These are phyloP conservation scores for Heptranchias perlo DNA, from an alignment of 2,113 vertebrate genomes.

Conservation along the genomic window DNA sequence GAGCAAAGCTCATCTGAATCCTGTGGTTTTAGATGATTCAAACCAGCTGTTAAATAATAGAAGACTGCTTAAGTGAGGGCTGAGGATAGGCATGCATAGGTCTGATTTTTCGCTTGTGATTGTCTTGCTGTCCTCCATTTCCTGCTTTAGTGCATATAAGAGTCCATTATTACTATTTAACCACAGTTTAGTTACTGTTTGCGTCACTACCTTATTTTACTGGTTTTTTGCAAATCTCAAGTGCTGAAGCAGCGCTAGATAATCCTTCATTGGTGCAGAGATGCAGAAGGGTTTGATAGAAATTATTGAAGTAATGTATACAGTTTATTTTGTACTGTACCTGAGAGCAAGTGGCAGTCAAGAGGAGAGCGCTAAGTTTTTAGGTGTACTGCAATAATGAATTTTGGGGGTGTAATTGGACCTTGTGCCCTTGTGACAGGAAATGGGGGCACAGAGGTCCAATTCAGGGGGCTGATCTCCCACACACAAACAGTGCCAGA, in stretches of 20 bases:
- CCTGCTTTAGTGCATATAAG: neutral
- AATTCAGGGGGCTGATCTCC: neutral
- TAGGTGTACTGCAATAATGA: neutral
- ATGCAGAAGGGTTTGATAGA: neutral
- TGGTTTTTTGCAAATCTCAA: neutral
- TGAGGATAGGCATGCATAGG: neutral
- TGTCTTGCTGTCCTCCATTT: neutral
- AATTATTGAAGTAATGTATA: no score
- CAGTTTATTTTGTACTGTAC: no score
- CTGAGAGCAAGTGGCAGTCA: no score
- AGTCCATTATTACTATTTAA: neutral
- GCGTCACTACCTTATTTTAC: neutral
- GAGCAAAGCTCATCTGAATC: neutral
- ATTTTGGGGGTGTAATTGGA: neutral
- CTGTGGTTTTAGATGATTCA: slow-evolving; percentile 17
- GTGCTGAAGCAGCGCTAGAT: neutral
- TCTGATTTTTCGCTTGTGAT: neutral
- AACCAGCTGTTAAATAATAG: slow-evolving; percentile 20
- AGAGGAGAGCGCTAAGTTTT: neutral
- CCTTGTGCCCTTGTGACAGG: no score
- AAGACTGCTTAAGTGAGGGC: neutral
- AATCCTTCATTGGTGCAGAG: neutral
- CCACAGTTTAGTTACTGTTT: neutral
- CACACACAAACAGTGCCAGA: no score
- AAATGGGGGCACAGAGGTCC: neutral